Base-by-base conservation (phyloP, 1,140 invertebrate species). In the Asbolus verrucosus region DNA sequence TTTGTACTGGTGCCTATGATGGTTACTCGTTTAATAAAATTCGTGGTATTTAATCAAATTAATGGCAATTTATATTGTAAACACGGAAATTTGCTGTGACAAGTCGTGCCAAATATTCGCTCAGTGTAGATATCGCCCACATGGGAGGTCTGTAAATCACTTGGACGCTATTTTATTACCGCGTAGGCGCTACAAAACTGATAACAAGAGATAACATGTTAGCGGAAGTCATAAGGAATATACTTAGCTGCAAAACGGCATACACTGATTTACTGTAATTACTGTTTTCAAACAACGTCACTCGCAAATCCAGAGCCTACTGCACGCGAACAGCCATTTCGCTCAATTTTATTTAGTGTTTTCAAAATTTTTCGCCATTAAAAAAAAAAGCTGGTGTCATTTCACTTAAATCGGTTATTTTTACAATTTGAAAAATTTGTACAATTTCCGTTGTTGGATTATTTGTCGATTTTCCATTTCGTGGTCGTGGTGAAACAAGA, bases 111-210 rank as follows among this genome's bases (percentile, higher is more conserved):
- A 38, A 69, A 69, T 70, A 70, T 63, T 63, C 62, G 27, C 33
- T 21, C 60, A 70, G 3, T 70, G 59, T 43, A 70, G 68, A 62
- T 70, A 70, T 70, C 68, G 31, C 41, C 43, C 59, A 38, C 68
- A 62, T 43, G 60, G 68, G 68, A 19, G 33, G 11, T 65, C 15
- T 63, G 60, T 70, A 70, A 70, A 70, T 70, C 68, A 70, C 68
- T 70, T 61, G 68, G 9, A 41, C 38, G 36, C 46, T 63, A 41
- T 70, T 70, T 70, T 70, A 70, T 70, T 65, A 30, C 60, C 31
- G 15, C 13, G 68, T 46, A 65, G 19, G 27, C 68, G 36, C 61
- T 54, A 70, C 62, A 46, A 39, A 54, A 3, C 59, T 43, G 68
- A 70, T 70, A 70, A 46, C 60, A 65, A 65, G 39, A 24, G 68